phyloP scores from a whole-genome alignment of 2,113 vertebrate genomes.

The Lynx canadensis region DNA sequence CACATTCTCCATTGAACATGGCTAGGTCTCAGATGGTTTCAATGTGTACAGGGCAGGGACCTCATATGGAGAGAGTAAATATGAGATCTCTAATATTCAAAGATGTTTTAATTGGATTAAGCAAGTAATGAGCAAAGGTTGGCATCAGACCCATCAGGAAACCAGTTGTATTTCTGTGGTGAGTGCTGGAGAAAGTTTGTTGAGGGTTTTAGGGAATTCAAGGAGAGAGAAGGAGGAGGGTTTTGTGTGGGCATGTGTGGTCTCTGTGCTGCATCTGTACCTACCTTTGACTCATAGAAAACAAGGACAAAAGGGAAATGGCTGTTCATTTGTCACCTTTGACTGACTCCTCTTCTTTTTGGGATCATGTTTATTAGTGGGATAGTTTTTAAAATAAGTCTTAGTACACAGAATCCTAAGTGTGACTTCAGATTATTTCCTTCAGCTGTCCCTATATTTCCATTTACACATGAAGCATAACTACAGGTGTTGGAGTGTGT shows the following conservation, averaged over 20 bases:
- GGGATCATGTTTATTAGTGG: background rate
- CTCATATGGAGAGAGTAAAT: background rate
- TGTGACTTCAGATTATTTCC: background rate
- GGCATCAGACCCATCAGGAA: background rate
- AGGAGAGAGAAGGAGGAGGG: background rate
- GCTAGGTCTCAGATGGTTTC: background rate
- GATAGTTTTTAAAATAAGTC: background rate
- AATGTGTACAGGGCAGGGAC: background rate
- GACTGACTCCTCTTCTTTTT: background rate
- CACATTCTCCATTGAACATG: background rate
- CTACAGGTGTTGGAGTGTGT: background rate
- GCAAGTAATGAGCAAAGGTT: background rate
- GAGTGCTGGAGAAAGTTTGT: background rate
- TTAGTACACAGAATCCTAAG: background rate
- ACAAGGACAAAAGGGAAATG: fast-evolving
- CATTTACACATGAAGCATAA: background rate
- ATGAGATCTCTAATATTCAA: background rate
- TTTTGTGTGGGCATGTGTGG: fast-evolving
- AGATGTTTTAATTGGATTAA: background rate
- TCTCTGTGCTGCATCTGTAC: background rate
- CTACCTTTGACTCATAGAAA: background rate
- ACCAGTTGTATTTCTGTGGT: background rate
- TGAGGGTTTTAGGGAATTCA: background rate
- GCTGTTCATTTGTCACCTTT: background rate
- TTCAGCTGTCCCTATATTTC: background rate